A percentile compares a stretch with the other conserved stretches of the same genome.
Conservation (phyloP, 2,797 vertebrate species). For the Orientallactaga sibirica region DNA sequence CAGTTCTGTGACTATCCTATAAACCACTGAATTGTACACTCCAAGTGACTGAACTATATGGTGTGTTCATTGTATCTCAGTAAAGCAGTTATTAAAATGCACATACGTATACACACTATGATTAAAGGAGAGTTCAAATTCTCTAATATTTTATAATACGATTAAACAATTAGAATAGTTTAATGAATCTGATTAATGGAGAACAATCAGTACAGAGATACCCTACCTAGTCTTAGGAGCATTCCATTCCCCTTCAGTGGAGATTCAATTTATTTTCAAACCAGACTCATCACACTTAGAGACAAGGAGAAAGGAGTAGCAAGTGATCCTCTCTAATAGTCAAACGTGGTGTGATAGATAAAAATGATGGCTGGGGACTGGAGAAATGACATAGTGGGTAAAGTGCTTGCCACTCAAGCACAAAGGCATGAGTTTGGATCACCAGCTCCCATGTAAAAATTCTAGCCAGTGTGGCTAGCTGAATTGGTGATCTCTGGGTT, state of each 20-base stretch:
- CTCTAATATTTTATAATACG: not conserved
- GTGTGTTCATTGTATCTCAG: not conserved
- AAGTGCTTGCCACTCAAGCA: too few relatives aligned
- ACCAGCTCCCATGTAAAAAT: too few relatives aligned
- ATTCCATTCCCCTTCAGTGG: not conserved
- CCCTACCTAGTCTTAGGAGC: conserved; percentile 26
- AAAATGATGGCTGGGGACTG: not conserved
- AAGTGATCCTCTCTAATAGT: not conserved
- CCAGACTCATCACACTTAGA: conserved; percentile 8
- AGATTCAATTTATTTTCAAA: conserved; percentile 51
- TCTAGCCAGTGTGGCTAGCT: too few relatives aligned
- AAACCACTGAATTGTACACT: conserved; percentile 38
- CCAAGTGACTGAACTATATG: not conserved
- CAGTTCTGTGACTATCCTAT: not conserved
- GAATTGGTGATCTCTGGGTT: too few relatives aligned
- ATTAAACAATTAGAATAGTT: conserved; percentile 30
- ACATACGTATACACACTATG: not conserved
- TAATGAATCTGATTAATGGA: conserved; percentile 16
- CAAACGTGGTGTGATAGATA: not conserved
- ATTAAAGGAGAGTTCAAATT: conserved; percentile 28
- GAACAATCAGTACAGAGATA: conserved; percentile 15
- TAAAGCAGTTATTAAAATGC: conserved; percentile 8
- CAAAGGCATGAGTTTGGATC: too few relatives aligned
- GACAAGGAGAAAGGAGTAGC: not conserved
- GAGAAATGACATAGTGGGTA: too few relatives aligned